Percentiles rank a stretch among this genome's conserved stretches.
Evolutionary conservation across 1,140 invertebrate genomes (phyloP).

Genomic region (Drosophila elegans): DNA sequence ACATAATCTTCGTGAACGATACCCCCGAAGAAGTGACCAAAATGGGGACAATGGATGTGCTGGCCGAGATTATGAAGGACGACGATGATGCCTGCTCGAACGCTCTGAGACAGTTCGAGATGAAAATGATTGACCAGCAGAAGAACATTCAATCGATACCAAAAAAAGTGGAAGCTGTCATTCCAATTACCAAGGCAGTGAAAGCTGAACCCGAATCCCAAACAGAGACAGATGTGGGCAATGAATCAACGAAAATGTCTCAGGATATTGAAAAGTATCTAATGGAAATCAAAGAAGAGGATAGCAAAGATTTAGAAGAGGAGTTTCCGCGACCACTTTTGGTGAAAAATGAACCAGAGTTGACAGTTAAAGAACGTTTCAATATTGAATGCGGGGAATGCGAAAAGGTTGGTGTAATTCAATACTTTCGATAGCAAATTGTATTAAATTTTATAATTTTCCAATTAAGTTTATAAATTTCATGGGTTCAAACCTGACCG

Average conservation of each 20-base stretch:
- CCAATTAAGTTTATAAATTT: conserved; percentile 65
- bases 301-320: conserved; percentile 39
- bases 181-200: background rate
- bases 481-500: conserved; percentile 56
- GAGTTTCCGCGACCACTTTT: conserved; percentile 52
- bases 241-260: conserved; percentile 64
- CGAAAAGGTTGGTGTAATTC: conserved; percentile 51
- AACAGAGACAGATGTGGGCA: conserved; percentile 28
- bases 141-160: conserved; percentile 14
- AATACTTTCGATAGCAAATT: no score
- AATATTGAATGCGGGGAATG: conserved; percentile 69
- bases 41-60: conserved; percentile 66
- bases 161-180: background rate
- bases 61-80: conserved; percentile 61
- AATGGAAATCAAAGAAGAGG: conserved; percentile 32
- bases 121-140: conserved; percentile 48
- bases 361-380: conserved; percentile 50
- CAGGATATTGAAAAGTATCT: conserved; percentile 60
- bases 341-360: conserved; percentile 47
- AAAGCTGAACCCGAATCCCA: conserved; percentile 57
- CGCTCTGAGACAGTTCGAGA: conserved; percentile 43
- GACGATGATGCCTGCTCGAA: conserved; percentile 54
- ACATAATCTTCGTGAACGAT: conserved; percentile 76
- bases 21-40: conserved; percentile 34
- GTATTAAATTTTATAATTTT: background rate